Evolutionary conservation across 1,140 invertebrate species (phyloP).

Genomic region (Calliopsis andreniformis): DNA sequence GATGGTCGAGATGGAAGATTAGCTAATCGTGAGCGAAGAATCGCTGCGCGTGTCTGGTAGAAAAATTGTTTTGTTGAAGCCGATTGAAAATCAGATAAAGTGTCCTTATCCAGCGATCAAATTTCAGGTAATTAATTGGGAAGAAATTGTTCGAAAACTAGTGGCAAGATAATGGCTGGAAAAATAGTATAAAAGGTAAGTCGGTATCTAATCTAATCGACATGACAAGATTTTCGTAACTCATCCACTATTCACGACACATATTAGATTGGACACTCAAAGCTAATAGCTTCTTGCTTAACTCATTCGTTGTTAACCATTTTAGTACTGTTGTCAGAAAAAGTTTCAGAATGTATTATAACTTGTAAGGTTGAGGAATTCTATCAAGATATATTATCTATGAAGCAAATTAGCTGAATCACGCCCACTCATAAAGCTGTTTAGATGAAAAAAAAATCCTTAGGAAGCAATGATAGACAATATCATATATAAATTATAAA

Average conservation of each 20-base stretch:
- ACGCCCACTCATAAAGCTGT: no score
- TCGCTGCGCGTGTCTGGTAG: background rate
- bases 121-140: background rate
- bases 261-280: background rate
- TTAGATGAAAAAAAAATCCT: no score
- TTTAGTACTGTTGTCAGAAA: no score
- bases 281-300: background rate
- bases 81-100: background rate
- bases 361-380: no score
- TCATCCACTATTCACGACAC: constrained; percentile 2
- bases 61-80: background rate
- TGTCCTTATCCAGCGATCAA: background rate
- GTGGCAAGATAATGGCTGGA: background rate
- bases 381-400: no score
- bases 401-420: no score
- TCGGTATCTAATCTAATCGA: constrained; percentile 59
- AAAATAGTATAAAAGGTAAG: constrained; percentile 18
- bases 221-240: constrained; percentile 15
- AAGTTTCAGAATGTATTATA: no score
- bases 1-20: constrained; percentile 59
- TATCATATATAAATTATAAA: no score
- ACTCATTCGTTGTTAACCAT: no score
- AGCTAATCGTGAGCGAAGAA: constrained; percentile 50
- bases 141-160: background rate
- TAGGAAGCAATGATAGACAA: no score